A percentile compares a stretch with the other conserved stretches of the same genome.
phyloP scores from a whole-genome alignment of 2,888 invertebrate genomes.

The Pollenia angustigena region DNA sequence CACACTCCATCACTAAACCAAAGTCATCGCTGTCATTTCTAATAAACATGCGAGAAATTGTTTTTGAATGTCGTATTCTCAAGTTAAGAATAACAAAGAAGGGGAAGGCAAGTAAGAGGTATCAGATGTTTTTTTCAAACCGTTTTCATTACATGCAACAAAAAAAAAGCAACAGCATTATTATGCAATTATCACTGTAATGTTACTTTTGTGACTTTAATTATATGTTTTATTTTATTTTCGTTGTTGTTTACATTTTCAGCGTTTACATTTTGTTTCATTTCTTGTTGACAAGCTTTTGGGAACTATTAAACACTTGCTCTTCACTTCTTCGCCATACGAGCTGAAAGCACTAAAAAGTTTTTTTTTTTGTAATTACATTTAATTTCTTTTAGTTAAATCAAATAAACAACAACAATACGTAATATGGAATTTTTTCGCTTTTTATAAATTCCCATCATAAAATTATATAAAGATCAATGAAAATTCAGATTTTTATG shows the following conservation, averaged over 20 bases:
- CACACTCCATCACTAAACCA: too few species aligned
- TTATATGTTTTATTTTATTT: neutral
- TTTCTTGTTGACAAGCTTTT: constrained; percentile 15
- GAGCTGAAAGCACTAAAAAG: neutral
- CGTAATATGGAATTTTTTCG: neutral
- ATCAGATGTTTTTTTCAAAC: neutral
- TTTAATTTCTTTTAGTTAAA: neutral
- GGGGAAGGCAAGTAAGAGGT: neutral
- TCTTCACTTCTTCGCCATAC: neutral
- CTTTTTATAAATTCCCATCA: too few species aligned
- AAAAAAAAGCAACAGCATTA: constrained; percentile 5
- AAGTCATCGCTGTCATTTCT: too few species aligned
- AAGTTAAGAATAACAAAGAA: neutral
- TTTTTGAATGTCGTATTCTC: neutral
- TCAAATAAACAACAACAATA: neutral
- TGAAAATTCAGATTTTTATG: constrained; percentile 14
- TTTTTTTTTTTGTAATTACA: neutral
- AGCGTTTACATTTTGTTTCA: neutral
- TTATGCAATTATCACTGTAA: constrained; percentile 33
- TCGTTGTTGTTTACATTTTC: neutral
- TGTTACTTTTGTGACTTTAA: constrained; percentile 46
- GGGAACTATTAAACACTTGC: neutral
- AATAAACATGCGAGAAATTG: too few species aligned
- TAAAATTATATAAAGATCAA: constrained; percentile 23
- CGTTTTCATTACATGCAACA: neutral